A percentile compares a stretch with the other conserved stretches of the same genome.
Evolutionary conservation across 2,113 vertebrate genomes (phyloP).

Genomic region (Entomyzon cyanotis): DNA sequence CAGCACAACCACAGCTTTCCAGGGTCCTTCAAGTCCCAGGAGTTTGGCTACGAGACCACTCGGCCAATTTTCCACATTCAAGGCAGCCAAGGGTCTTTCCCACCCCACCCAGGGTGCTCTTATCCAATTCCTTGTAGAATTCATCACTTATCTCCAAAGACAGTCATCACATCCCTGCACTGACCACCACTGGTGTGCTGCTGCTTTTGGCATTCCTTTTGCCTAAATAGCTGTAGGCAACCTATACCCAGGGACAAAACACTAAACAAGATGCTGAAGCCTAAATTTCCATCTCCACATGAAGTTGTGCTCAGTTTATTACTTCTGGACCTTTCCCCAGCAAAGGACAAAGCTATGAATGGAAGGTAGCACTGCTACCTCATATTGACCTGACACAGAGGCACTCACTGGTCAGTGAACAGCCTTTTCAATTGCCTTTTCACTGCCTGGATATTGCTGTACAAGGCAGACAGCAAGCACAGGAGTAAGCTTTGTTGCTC

Average conservation of each 20-base stretch:
- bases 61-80: accelerated
- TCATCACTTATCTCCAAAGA: background rate
- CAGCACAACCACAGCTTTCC: background rate
- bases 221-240: background rate
- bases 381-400: background rate
- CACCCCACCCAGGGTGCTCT: background rate
- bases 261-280: background rate
- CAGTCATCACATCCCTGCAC: accelerated
- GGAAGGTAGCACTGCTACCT: background rate
- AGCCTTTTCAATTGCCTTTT: constrained; percentile 4
- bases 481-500: constrained; percentile 31
- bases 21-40: background rate
- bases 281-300: background rate
- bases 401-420: background rate
- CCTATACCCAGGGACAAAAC: background rate
- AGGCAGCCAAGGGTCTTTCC: background rate
- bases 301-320: background rate
- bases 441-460: constrained; percentile 41
- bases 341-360: background rate
- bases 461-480: constrained; percentile 37
- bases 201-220: background rate
- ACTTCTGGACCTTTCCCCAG: background rate
- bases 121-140: accelerated
- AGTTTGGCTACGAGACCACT: accelerated
- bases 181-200: background rate